Percentiles rank a stretch among this genome's conserved stretches.
phyloP scores from a whole-genome alignment of 2,797 vertebrate species.

The Denticeps clupeoides region DNA sequence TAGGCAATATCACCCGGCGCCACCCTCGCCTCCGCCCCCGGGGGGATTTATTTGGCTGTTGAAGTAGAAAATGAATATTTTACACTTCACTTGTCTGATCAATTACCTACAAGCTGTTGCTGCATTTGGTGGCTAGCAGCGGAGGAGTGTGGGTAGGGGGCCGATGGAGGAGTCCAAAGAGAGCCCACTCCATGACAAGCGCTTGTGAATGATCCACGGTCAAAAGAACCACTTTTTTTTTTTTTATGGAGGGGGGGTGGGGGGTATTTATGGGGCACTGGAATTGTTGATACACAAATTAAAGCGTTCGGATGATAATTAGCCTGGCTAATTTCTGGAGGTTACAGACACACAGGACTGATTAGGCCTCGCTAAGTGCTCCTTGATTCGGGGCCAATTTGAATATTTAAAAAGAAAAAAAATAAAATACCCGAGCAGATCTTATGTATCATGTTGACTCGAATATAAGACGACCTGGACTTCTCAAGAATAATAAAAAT shows the following conservation, averaged over 20 bases:
- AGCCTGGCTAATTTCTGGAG: constrained; percentile 66
- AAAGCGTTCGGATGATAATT: constrained; percentile 71
- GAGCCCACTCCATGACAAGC: constrained; percentile 62
- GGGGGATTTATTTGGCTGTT: constrained; percentile 97
- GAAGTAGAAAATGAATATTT: constrained; percentile 99
- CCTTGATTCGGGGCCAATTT: constrained; percentile 56
- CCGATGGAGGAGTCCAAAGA: constrained; percentile 72
- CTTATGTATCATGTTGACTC: too few species aligned
- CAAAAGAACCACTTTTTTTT: constrained; percentile 48
- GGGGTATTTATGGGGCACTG: constrained; percentile 40
- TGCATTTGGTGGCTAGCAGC: constrained; percentile 85
- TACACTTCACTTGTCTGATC: constrained; percentile 99
- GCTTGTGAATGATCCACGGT: constrained; percentile 57
- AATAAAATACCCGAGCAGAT: too few species aligned
- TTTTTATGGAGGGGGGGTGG: constrained; percentile 28
- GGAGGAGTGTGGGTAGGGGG: constrained; percentile 68
- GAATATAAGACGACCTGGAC: too few species aligned
- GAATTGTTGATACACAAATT: constrained; percentile 74
- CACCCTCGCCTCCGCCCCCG: constrained; percentile 74
- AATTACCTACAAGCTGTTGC: constrained; percentile 99
- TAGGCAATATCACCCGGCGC: constrained; percentile 85
- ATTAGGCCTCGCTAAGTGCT: constrained; percentile 62
- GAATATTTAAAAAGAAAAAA: too few species aligned
- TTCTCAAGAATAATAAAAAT: too few species aligned
- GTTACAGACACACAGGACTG: constrained; percentile 61